These are phyloP conservation scores for Psylliodes chrysocephalus DNA, from an alignment of 2,888 invertebrate genomes.

Conservation along the genomic window DNA sequence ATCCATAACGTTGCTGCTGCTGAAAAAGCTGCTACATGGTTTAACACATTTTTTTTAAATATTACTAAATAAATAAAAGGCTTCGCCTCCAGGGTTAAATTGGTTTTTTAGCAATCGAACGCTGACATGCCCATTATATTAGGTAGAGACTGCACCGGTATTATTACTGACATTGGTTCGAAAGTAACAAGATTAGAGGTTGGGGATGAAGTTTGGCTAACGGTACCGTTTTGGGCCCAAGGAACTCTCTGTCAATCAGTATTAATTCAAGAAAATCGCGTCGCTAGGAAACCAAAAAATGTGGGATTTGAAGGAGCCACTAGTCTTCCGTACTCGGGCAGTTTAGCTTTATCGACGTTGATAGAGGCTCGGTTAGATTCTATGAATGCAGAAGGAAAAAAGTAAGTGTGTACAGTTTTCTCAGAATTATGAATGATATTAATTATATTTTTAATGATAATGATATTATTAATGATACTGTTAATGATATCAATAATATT, in stretches of 20 bases:
- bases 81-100: not conserved
- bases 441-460: not conserved
- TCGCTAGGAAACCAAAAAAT: conserved; percentile 67
- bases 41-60: too few species aligned
- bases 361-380: conserved; percentile 64
- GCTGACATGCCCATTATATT: conserved; percentile 68
- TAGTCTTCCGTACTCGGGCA: conserved; percentile 70
- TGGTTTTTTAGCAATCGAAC: conserved; percentile 57
- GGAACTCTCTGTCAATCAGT: conserved; percentile 70
- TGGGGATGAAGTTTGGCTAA: conserved; percentile 72
- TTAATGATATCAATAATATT: too few species aligned
- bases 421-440: not conserved
- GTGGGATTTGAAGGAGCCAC: conserved; percentile 71
- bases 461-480: too few species aligned
- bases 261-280: conserved; percentile 66
- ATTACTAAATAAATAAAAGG: not conserved
- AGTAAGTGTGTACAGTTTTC: conserved; percentile 59
- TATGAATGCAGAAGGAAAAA: conserved; percentile 66
- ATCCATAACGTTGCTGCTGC: too few species aligned
- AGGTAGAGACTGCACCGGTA: conserved; percentile 73
- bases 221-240: conserved; percentile 69
- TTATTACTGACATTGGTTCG: conserved; percentile 71
- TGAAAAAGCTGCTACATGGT: too few species aligned
- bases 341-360: conserved; percentile 68
- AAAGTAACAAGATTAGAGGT: conserved; percentile 69